A percentile compares a stretch with the other conserved stretches of the same genome.
Conservation (phyloP, 2,888 invertebrate species). For the Pimpla rufipes region DNA sequence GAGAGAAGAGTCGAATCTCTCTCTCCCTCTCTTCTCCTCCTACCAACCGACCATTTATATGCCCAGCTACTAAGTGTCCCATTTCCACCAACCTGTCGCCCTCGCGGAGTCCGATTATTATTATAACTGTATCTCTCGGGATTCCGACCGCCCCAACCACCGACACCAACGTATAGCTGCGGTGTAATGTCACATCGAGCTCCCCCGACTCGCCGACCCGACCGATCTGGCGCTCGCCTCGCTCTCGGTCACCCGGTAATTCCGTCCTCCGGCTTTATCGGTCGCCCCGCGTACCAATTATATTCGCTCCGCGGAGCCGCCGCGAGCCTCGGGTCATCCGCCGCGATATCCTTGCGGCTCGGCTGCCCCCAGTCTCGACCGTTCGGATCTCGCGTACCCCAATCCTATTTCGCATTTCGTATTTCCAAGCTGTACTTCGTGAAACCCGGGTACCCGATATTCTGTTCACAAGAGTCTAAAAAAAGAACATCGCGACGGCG, state of each 20-base stretch:
- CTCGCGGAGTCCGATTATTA: constrained; percentile 51
- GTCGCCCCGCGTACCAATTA: constrained; percentile 28
- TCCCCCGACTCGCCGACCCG: constrained; percentile 25
- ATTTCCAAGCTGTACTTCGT: too few species aligned
- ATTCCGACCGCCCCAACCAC: constrained; percentile 7
- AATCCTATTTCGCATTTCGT: too few species aligned
- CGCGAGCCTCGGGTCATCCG: neutral
- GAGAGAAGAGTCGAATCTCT: constrained; percentile 73
- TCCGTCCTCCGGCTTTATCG: constrained; percentile 69
- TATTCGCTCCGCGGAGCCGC: constrained; percentile 11
- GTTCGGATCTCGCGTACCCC: too few species aligned
- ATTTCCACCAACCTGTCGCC: constrained; percentile 79
- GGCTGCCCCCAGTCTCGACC: too few species aligned
- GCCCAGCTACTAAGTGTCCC: constrained; percentile 73
- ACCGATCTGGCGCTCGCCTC: constrained; percentile 44
- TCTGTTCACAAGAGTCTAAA: too few species aligned
- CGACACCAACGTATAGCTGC: constrained; percentile 8
- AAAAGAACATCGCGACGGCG: too few species aligned
- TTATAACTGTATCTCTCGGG: constrained; percentile 56
- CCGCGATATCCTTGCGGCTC: neutral
- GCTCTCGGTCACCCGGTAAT: constrained; percentile 70
- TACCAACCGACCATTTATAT: constrained; percentile 55
- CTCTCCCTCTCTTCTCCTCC: constrained; percentile 52
- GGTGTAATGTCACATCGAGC: constrained; percentile 21
- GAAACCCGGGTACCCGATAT: too few species aligned